These are phyloP conservation scores for Drosophila nigromelanica DNA, from an alignment of 1,140 invertebrate genomes.

Conservation along the genomic window DNA sequence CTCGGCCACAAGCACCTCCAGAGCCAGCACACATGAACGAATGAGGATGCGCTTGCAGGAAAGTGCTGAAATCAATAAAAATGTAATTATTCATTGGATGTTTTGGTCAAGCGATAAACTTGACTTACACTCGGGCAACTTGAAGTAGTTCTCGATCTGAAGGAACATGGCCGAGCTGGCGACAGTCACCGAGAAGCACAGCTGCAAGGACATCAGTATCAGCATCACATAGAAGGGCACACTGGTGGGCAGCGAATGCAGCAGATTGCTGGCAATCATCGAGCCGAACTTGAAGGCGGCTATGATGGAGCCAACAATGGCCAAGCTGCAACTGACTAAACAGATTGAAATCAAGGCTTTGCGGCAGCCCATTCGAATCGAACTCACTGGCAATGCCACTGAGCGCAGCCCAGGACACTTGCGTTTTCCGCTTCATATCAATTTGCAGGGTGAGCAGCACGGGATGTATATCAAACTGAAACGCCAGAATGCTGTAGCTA, in stretches of 20 bases:
- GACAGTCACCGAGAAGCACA: constrained; percentile 90
- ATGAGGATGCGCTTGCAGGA: constrained; percentile 90
- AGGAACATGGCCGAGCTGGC: constrained; percentile 90
- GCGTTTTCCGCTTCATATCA: constrained; percentile 89
- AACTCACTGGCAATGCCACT: constrained; percentile 87
- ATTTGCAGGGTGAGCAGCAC: constrained; percentile 91
- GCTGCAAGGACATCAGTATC: constrained; percentile 88
- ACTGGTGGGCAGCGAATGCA: constrained; percentile 87
- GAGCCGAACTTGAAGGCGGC: constrained; percentile 87
- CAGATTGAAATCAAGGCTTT: background rate
- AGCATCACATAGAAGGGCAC: constrained; percentile 86
- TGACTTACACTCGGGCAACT: constrained; percentile 86
- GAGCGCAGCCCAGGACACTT: constrained; percentile 87
- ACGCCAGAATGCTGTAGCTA: constrained; percentile 86
- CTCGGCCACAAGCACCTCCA: constrained; percentile 91
- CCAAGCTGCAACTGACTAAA: constrained; percentile 87
- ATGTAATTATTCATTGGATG: background rate
- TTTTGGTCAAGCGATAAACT: background rate
- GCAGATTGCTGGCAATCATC: constrained; percentile 84
- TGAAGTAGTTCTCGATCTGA: constrained; percentile 88
- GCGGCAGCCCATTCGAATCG: too few relatives aligned
- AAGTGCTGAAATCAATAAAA: constrained; percentile 87
- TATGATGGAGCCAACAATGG: constrained; percentile 86
- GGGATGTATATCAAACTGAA: constrained; percentile 92
- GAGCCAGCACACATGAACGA: constrained; percentile 88